Conservation (phyloP, 2,797 vertebrate genomes). For the Amphiprion clarkii region DNA sequence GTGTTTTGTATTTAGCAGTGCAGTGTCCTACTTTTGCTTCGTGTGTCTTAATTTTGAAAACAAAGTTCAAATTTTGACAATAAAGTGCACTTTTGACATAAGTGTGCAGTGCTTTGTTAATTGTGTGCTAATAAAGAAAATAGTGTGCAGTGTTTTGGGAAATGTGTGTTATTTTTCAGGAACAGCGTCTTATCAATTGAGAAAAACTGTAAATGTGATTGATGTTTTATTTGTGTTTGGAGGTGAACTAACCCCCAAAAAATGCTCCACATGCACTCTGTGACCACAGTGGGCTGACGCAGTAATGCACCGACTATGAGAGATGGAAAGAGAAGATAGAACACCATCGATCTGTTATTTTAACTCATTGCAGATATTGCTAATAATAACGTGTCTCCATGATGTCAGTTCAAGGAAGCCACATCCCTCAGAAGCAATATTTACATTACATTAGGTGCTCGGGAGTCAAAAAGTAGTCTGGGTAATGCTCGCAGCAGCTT, state of each 20-base stretch:
- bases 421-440: slow-evolving; percentile 63
- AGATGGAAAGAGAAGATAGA: slow-evolving; percentile 44
- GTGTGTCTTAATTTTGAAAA: no score
- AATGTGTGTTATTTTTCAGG: no score
- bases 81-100: no score
- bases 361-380: slow-evolving; percentile 50
- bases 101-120: no score
- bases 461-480: slow-evolving; percentile 41
- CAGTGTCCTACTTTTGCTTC: no score
- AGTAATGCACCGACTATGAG: slow-evolving; percentile 12
- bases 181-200: no score
- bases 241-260: background rate
- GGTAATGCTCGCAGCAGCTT: slow-evolving; percentile 39
- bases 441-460: slow-evolving; percentile 63
- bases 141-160: no score
- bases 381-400: slow-evolving; percentile 69
- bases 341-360: slow-evolving; percentile 60
- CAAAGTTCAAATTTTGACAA: no score
- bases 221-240: slow-evolving; percentile 44
- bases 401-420: slow-evolving; percentile 76
- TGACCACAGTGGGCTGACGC: background rate
- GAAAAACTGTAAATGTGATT: slow-evolving; percentile 16
- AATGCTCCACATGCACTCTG: slow-evolving; percentile 3
- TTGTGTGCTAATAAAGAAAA: no score
- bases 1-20: no score